Conservation (phyloP, 2,888 invertebrate genomes). For the Seira sanloemensis region DNA sequence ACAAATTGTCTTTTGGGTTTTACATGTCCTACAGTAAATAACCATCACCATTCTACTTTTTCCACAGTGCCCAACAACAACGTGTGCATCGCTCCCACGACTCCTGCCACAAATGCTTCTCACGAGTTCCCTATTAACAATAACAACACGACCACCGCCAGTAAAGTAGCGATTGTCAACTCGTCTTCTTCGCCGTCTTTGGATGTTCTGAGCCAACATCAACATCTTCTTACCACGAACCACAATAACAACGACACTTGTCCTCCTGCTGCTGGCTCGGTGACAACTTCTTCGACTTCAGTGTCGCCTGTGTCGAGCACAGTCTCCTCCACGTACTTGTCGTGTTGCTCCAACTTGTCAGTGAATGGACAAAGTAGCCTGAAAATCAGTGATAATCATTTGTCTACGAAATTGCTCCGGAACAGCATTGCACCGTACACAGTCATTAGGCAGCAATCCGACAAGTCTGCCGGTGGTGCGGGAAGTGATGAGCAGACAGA, state of each 20-base stretch:
- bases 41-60: constrained; percentile 31
- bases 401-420: constrained; percentile 68
- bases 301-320: constrained; percentile 5
- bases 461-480: neutral
- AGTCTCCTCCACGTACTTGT: constrained; percentile 37
- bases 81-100: constrained; percentile 2
- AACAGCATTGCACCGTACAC: constrained; percentile 68
- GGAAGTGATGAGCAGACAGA: neutral
- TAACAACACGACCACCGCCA: constrained; percentile 36
- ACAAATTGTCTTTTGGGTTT: constrained; percentile 43
- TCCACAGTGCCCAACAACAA: constrained; percentile 29
- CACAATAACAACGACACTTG: constrained; percentile 29
- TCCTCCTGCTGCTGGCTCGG: constrained; percentile 3
- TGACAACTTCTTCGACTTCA: constrained; percentile 1
- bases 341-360: constrained; percentile 54
- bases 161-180: constrained; percentile 24
- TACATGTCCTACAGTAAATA: constrained; percentile 26
- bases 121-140: constrained; percentile 38
- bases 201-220: constrained; percentile 36
- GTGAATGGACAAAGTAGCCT: constrained; percentile 32
- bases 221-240: constrained; percentile 25
- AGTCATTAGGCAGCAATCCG: constrained; percentile 28
- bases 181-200: constrained; percentile 7
- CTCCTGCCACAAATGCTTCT: constrained; percentile 24
- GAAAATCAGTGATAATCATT: constrained; percentile 73